phyloP scores from a whole-genome alignment of 1,140 invertebrate genomes.

The Platyscapa corneri region DNA sequence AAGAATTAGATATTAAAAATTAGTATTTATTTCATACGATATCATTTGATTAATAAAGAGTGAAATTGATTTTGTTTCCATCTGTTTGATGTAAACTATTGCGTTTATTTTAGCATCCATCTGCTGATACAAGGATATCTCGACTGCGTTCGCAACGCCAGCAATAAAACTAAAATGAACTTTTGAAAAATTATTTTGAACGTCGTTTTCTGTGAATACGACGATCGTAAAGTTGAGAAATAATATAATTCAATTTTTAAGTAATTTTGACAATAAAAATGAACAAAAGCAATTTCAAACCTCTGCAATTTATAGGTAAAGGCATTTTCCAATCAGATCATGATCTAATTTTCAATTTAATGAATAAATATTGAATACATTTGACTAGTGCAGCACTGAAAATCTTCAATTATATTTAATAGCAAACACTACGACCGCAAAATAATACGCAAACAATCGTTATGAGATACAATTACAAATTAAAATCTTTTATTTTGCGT shows the following conservation, averaged over 20 bases:
- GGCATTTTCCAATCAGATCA: background rate
- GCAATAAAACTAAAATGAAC: background rate
- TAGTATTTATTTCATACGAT: no score
- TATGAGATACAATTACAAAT: no score
- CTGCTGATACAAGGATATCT: no score
- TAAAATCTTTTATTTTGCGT: no score
- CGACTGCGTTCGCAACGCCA: background rate
- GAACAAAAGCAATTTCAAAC: background rate
- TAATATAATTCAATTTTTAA: background rate
- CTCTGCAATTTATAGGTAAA: background rate
- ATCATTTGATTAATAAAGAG: background rate
- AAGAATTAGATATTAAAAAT: background rate
- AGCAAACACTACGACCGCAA: background rate
- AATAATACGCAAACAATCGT: no score
- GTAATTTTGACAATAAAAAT: conserved; percentile 22
- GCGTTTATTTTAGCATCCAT: background rate
- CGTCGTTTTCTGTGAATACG: background rate
- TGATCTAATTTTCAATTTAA: conserved; percentile 6
- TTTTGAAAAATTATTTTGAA: background rate
- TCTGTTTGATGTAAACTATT: background rate
- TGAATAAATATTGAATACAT: conserved; percentile 12
- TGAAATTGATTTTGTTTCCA: background rate
- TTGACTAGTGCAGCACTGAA: background rate
- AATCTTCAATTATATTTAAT: background rate
- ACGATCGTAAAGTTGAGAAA: background rate